Evolutionary conservation across 53 echinoderm and acorn worm genomes (phyloP).

Genomic region (Hippasteria phrygiana): DNA sequence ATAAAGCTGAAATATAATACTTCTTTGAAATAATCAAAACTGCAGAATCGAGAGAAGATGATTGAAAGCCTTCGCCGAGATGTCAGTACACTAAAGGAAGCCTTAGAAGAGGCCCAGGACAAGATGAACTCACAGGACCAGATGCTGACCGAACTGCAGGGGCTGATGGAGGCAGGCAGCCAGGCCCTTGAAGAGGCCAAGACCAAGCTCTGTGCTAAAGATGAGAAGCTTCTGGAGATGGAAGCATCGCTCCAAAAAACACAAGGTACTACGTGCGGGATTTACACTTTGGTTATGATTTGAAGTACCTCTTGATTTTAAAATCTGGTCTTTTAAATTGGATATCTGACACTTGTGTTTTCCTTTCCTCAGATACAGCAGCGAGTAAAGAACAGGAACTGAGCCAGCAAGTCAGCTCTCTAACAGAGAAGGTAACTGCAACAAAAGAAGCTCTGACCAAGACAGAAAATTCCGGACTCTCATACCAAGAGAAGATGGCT

Average conservation of each 20-base stretch:
- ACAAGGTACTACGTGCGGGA: background rate
- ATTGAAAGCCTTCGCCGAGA: constrained; percentile 32
- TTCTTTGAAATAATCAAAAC: background rate
- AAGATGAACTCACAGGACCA: constrained; percentile 65
- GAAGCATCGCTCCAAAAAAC: constrained; percentile 31
- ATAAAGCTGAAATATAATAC: background rate
- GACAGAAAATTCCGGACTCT: constrained; percentile 2
- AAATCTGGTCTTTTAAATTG: background rate
- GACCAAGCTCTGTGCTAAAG: constrained; percentile 49
- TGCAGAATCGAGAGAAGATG: constrained; percentile 34
- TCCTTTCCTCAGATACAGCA: constrained; percentile 8
- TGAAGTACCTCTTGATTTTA: background rate
- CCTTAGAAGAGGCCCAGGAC: constrained; percentile 45
- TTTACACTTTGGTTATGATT: background rate
- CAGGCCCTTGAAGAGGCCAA: constrained; percentile 55
- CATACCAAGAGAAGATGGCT: constrained; percentile 20
- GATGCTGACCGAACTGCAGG: constrained; percentile 30
- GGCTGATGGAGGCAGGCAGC: constrained; percentile 25
- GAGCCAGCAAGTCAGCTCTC: background rate
- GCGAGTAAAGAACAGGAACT: background rate
- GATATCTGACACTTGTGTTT: background rate
- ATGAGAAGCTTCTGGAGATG: constrained; percentile 20
- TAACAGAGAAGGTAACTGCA: constrained; percentile 4
- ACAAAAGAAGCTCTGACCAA: constrained; percentile 17
- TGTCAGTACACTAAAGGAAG: constrained; percentile 56